Conservation (phyloP, 2,888 invertebrate species). For the Megaustenia siamemsis region DNA sequence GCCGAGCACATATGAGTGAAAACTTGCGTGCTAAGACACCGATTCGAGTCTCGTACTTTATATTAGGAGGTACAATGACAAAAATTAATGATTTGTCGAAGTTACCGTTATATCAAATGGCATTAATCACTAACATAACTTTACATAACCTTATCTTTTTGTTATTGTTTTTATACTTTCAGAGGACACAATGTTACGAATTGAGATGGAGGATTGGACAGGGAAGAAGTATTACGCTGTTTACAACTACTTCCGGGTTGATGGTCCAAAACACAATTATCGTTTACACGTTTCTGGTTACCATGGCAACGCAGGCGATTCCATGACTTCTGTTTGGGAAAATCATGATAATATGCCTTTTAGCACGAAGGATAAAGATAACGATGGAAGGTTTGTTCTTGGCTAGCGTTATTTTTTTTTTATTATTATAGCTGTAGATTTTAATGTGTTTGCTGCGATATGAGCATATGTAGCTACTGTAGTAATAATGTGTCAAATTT, state of each 20-base stretch:
- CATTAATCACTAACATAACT: neutral
- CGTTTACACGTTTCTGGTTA: constrained; percentile 88
- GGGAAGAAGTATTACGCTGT: constrained; percentile 90
- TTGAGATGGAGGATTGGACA: constrained; percentile 92
- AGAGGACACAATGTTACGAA: constrained; percentile 88
- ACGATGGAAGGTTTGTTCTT: constrained; percentile 84
- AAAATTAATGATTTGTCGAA: too few relatives aligned
- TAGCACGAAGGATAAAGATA: constrained; percentile 92
- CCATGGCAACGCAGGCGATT: constrained; percentile 92
- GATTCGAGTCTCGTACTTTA: too few relatives aligned
- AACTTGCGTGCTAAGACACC: too few relatives aligned
- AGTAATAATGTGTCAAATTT: too few relatives aligned
- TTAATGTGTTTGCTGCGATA: too few relatives aligned
- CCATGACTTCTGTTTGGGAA: constrained; percentile 84
- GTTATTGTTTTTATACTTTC: constrained; percentile 60
- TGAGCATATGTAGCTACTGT: too few relatives aligned
- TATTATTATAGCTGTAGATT: too few relatives aligned
- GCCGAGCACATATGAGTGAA: too few relatives aligned
- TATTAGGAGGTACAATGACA: too few relatives aligned
- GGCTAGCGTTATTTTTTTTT: too few relatives aligned
- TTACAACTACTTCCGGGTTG: constrained; percentile 88
- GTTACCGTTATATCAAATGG: neutral
- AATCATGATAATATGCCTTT: constrained; percentile 96
- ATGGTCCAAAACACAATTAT: constrained; percentile 86
- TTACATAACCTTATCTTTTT: neutral